These are phyloP conservation scores for Rhagium mordax DNA, from an alignment of 2,888 invertebrate species.

Conservation along the genomic window DNA sequence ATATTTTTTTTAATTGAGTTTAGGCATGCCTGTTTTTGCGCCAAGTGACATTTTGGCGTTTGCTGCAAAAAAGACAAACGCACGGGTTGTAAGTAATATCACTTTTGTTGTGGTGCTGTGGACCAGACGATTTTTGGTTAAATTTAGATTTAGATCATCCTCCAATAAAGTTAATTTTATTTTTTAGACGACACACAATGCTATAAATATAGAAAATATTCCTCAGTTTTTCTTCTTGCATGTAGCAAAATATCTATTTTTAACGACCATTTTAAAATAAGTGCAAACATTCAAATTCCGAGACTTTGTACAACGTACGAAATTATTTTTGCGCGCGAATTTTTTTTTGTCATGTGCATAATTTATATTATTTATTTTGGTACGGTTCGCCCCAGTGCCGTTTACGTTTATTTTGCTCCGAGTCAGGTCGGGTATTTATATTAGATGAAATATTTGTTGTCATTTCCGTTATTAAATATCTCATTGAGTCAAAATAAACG, in stretches of 20 bases:
- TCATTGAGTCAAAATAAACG: constrained; percentile 39
- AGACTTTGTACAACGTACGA: not conserved
- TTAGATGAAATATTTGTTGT: constrained; percentile 6
- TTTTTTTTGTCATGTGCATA: constrained; percentile 8
- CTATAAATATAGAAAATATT: constrained; percentile 22
- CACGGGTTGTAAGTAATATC: not conserved
- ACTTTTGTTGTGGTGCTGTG: not conserved
- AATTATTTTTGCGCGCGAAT: constrained; percentile 14
- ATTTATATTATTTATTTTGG: not conserved
- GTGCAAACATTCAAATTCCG: not conserved
- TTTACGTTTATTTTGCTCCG: not conserved
- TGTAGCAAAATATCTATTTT: constrained; percentile 11
- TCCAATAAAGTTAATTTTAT: constrained; percentile 12
- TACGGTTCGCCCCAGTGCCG: not conserved
- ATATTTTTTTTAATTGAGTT: constrained; percentile 18
- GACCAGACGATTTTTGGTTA: constrained; percentile 14
- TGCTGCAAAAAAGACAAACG: not conserved
- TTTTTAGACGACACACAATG: constrained; percentile 19
- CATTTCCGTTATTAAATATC: constrained; percentile 31
- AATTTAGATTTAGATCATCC: constrained; percentile 18
- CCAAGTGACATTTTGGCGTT: not conserved
- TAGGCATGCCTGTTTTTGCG: not conserved
- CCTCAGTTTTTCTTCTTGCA: not conserved
- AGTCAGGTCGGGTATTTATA: not conserved
- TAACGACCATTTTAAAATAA: constrained; percentile 1